phyloP scores from a whole-genome alignment of 2,888 invertebrate species.

The Conomelus anceps region DNA sequence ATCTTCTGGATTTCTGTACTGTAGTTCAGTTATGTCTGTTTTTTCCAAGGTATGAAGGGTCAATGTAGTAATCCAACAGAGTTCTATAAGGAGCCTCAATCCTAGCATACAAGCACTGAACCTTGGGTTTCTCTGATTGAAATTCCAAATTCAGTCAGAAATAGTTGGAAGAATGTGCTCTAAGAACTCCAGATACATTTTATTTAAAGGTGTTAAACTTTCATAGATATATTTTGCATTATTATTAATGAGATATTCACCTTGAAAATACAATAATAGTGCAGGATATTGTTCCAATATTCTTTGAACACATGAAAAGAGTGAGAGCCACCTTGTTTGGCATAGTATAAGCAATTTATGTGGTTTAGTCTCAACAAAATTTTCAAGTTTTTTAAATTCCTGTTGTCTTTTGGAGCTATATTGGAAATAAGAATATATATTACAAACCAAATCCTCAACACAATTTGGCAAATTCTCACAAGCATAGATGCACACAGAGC shows the following conservation, averaged over 20 bases:
- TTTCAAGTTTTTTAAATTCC: conserved; percentile 6
- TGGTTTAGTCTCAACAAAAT: not conserved
- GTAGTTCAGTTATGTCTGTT: no score
- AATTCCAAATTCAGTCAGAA: no score
- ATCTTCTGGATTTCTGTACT: no score
- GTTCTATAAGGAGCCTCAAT: no score
- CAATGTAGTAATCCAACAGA: no score
- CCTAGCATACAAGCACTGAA: no score
- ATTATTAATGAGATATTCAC: not conserved
- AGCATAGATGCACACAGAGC: conserved; percentile 1
- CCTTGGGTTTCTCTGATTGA: no score
- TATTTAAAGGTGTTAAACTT: not conserved
- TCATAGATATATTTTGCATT: conserved; percentile 15
- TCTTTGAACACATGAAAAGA: not conserved
- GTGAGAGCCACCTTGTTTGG: conserved; percentile 7
- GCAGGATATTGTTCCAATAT: conserved; percentile 6
- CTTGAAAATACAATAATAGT: not conserved
- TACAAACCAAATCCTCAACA: not conserved
- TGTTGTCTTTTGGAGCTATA: not conserved
- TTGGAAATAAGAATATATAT: not conserved
- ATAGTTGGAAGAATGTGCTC: not conserved
- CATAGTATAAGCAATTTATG: not conserved
- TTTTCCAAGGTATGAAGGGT: no score
- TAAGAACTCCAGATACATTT: not conserved
- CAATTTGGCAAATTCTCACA: not conserved